Evolutionary conservation across 2,113 vertebrate species (phyloP).

Genomic region (Hyperopisus bebe): DNA sequence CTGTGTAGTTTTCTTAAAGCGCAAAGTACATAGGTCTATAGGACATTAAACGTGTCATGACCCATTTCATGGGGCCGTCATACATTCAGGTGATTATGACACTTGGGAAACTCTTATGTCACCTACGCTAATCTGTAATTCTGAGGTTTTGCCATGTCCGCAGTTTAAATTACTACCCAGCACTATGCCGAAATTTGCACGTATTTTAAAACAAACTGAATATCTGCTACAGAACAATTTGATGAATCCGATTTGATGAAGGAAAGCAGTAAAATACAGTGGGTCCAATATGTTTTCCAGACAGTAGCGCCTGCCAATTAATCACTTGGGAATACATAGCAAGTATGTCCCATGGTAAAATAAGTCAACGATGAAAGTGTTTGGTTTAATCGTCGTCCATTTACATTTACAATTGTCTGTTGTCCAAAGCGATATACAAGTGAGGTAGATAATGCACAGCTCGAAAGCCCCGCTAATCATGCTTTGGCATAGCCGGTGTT

Average conservation of each 20-base stretch:
- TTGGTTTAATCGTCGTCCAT: background rate
- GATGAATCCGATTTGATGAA: background rate
- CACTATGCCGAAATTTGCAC: background rate
- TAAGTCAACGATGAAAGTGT: background rate
- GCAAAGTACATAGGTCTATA: background rate
- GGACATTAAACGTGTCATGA: background rate
- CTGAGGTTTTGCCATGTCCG: background rate
- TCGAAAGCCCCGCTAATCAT: background rate
- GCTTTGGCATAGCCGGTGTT: background rate
- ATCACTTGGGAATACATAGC: background rate
- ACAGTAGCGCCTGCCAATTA: background rate
- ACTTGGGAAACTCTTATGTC: background rate
- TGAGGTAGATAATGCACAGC: background rate
- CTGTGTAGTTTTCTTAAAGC: background rate
- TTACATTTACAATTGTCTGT: background rate
- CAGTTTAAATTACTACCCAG: background rate
- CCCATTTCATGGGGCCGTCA: background rate
- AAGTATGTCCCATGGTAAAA: background rate
- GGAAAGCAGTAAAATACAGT: background rate
- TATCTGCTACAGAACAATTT: background rate
- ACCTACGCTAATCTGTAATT: background rate
- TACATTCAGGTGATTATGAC: background rate
- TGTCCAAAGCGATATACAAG: background rate
- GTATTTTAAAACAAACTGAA: background rate
- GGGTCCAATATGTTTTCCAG: background rate